Conservation (phyloP, 2,888 invertebrate genomes). For the Trichopria drosophilae region DNA sequence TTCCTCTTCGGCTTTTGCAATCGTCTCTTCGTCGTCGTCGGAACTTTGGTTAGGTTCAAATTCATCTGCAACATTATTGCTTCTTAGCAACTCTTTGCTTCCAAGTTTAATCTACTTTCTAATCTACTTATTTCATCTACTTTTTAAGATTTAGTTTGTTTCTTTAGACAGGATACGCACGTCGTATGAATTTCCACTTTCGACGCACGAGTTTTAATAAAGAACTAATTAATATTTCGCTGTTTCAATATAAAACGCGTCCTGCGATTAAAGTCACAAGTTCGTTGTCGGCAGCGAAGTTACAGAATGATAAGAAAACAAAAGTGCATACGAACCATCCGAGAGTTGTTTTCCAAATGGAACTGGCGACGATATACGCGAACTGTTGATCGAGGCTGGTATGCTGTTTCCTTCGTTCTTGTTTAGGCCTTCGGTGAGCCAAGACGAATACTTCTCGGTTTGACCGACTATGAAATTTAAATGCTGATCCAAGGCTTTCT, state of each 20-base stretch:
- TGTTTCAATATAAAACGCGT: slow-evolving; percentile 41
- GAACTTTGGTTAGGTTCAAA: slow-evolving; percentile 81
- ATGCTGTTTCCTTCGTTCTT: slow-evolving; percentile 60
- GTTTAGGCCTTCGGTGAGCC: slow-evolving; percentile 84
- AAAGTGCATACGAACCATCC: slow-evolving; percentile 49
- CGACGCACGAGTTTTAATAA: slow-evolving; percentile 54
- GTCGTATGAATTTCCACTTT: slow-evolving; percentile 43
- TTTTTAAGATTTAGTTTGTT: slow-evolving; percentile 38
- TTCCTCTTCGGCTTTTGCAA: slow-evolving; percentile 81
- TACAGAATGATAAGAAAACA: neutral
- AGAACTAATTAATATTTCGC: slow-evolving; percentile 53
- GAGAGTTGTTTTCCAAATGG: slow-evolving; percentile 50
- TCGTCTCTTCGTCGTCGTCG: slow-evolving; percentile 91
- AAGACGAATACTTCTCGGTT: slow-evolving; percentile 94
- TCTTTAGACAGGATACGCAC: slow-evolving; percentile 56
- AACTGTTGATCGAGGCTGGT: slow-evolving; percentile 57
- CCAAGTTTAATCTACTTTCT: slow-evolving; percentile 11
- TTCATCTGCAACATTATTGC: slow-evolving; percentile 65
- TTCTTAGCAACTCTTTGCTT: slow-evolving; percentile 9
- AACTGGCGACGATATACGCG: slow-evolving; percentile 56
- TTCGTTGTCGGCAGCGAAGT: slow-evolving; percentile 50
- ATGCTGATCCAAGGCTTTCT: slow-evolving; percentile 93
- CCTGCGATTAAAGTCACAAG: slow-evolving; percentile 35
- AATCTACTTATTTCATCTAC: neutral
- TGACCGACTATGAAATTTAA: slow-evolving; percentile 97